Evolutionary conservation across 2,888 invertebrate species (phyloP).

Genomic region (Drosophila borealis): DNA sequence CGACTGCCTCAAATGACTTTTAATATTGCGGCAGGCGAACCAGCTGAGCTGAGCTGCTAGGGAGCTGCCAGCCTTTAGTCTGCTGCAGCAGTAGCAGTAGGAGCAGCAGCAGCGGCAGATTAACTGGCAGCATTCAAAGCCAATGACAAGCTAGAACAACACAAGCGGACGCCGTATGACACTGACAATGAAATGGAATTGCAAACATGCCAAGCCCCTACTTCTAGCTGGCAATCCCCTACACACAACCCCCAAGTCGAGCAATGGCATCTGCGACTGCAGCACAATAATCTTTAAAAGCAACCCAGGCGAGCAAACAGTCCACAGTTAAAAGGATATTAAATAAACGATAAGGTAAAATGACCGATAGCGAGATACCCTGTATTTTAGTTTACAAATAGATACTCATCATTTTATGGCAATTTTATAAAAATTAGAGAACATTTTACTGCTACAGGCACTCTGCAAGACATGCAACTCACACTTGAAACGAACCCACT

Average conservation of each 20-base stretch:
- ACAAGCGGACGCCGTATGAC: conserved; percentile 54
- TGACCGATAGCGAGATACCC: conserved; percentile 16
- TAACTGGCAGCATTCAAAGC: conserved; percentile 65
- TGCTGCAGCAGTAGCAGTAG: neutral
- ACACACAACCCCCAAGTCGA: conserved; percentile 16
- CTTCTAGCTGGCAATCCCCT: conserved; percentile 8
- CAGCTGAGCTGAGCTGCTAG: conserved; percentile 25
- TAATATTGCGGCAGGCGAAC: conserved; percentile 34
- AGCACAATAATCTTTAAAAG: conserved; percentile 57
- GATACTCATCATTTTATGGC: too few relatives aligned
- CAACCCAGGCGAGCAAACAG: conserved; percentile 45
- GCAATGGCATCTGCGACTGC: conserved; percentile 47
- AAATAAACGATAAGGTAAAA: neutral
- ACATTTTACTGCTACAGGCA: too few relatives aligned
- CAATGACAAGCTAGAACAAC: conserved; percentile 55
- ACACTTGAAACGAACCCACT: too few relatives aligned
- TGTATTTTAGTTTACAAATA: neutral
- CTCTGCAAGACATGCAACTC: too few relatives aligned
- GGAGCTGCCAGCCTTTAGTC: conserved; percentile 10
- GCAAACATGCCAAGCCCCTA: conserved; percentile 47
- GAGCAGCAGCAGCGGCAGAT: conserved; percentile 38
- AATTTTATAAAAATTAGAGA: too few relatives aligned
- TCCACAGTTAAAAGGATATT: conserved; percentile 33
- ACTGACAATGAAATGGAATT: conserved; percentile 80
- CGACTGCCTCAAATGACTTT: conserved; percentile 35